Evolutionary conservation across 2,113 vertebrate species (phyloP), one percentile per base, ranked within the genome.

Genomic region (Protomyctophum bolini): DNA sequence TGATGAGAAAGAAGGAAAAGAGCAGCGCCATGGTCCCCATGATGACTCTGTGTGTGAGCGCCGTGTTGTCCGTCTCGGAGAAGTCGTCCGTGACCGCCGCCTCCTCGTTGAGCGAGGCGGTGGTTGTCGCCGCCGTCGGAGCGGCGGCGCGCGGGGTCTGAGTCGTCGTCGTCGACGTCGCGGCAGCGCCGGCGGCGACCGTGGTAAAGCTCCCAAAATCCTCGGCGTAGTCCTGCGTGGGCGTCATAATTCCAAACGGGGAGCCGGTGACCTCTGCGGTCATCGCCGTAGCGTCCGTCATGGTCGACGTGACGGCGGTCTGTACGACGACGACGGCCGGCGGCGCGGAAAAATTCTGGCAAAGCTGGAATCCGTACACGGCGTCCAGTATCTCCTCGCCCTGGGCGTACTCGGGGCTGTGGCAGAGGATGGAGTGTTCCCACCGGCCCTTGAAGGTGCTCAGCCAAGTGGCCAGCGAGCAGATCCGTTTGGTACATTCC

Each of bases 1-100:
- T 96, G 88, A 99, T 97, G 96, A 99, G 95, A 95, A 99, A 98
- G 94, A 99, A 98, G 87, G 96, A 97, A 96, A 98, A 98, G 82
- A 99, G 93, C 91, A 99, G 96, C 92, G 96, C 96, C 97, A 98
- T 98, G 91, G 97, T 98, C 92, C 97, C 97, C 76, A 97, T 97
- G 91, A 99, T 98, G 91, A 99, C 96, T 91, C 96, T 93, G 80
- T 98, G 96, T 88, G 96, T 98, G 93, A 98, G 96, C 84, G 96
- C 93, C 80, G 95, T 96, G 94, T 96, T 98, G 95, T 97, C 96
- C 89, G 93, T 94, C 84, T 94, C 94, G 0, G 92, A 90, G 84
- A 95, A 94, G 84, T 96, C 95, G 83, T 97, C 96, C 0, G 96
- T 97, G 83, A 95, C 95, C 76, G 95, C 92, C 76, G 92, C 91